These are phyloP conservation scores for Edolisoma coerulescens DNA, from an alignment of 2,113 vertebrate genomes.

Conservation along the genomic window DNA sequence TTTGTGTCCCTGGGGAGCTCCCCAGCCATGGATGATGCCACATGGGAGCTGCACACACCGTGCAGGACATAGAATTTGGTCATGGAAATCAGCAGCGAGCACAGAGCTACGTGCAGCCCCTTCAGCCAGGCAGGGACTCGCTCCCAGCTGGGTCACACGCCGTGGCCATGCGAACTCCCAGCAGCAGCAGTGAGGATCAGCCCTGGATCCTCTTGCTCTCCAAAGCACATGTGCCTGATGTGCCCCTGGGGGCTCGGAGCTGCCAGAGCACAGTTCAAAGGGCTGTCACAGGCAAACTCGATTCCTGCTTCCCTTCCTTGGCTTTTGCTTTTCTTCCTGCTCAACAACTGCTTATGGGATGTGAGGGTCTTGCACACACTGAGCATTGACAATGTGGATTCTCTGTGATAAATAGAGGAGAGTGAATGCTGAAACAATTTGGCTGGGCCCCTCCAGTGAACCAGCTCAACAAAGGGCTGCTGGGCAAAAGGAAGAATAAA, in stretches of 20 bases:
- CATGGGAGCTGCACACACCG: not conserved
- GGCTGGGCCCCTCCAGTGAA: not conserved
- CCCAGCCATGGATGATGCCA: fast-evolving
- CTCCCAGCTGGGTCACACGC: not conserved
- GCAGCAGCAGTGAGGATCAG: not conserved
- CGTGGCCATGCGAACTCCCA: not conserved
- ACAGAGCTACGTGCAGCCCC: not conserved
- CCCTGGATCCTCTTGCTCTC: not conserved
- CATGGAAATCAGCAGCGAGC: fast-evolving
- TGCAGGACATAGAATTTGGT: not conserved
- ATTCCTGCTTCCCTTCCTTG: not conserved
- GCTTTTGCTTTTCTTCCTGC: not conserved
- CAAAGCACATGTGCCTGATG: not conserved
- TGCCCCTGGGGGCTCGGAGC: fast-evolving
- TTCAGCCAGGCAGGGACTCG: not conserved
- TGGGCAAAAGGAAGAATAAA: not conserved
- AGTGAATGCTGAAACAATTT: fast-evolving
- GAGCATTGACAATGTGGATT: not conserved
- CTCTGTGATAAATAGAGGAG: not conserved
- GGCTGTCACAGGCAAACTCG: not conserved
- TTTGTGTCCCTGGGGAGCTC: not conserved
- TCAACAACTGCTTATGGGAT: not conserved
- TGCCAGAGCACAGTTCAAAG: not conserved
- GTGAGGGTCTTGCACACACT: not conserved
- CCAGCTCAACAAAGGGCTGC: not conserved